phyloP scores from a whole-genome alignment of 1,140 invertebrate genomes.

The Caenorhabditis elegans region DNA sequence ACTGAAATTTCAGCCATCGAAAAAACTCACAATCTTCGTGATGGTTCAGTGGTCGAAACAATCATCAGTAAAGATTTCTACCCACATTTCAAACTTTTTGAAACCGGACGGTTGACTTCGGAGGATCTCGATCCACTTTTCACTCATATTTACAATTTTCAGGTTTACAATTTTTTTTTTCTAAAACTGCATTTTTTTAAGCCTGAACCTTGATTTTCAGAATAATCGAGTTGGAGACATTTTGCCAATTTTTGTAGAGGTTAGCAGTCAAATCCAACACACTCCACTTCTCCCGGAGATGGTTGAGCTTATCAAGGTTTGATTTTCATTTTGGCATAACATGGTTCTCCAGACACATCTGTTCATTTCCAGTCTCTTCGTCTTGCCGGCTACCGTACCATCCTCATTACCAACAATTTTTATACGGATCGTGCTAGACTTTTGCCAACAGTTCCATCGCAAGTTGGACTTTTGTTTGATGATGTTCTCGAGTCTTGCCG shows the following conservation, averaged over 20 bases:
- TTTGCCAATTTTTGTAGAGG: background rate
- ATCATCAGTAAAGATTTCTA: conserved; percentile 59
- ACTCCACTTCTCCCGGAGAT: conserved; percentile 64
- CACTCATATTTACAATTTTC: conserved; percentile 58
- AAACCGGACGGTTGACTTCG: conserved; percentile 62
- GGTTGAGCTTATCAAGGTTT: conserved; percentile 52
- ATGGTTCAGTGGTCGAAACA: conserved; percentile 55
- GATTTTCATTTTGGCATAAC: conserved; percentile 37
- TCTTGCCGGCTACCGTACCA: conserved; percentile 67
- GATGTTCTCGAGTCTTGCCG: conserved; percentile 68
- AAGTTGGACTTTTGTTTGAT: conserved; percentile 63
- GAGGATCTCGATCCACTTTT: conserved; percentile 65
- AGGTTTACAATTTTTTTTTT: too few species aligned
- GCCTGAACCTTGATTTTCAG: too few species aligned
- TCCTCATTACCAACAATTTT: conserved; percentile 69
- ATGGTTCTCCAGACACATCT: background rate
- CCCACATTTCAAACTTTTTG: conserved; percentile 64
- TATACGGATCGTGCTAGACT: conserved; percentile 54
- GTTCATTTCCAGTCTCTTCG: conserved; percentile 56
- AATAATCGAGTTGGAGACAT: conserved; percentile 26
- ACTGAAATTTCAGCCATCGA: conserved; percentile 65
- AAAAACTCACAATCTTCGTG: conserved; percentile 48
- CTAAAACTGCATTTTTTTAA: conserved; percentile 1
- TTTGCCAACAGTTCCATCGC: conserved; percentile 54
- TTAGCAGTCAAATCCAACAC: background rate